Conservation (phyloP, 2,888 invertebrate species). For the Neuroscelio doddi region DNA sequence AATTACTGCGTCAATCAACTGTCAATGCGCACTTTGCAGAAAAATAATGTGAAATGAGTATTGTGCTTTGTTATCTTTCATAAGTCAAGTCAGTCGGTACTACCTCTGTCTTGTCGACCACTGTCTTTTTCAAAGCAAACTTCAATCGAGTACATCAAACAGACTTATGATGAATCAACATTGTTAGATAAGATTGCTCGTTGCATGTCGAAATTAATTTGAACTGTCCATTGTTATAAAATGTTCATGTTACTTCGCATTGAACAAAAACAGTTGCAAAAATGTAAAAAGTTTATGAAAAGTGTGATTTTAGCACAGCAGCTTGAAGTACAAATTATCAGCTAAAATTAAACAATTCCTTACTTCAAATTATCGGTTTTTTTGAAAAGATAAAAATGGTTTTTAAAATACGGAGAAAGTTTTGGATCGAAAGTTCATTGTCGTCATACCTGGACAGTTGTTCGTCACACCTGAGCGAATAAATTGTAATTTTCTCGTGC, state of each 20-base stretch:
- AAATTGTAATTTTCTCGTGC: conserved; percentile 52
- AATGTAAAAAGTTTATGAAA: too few relatives aligned
- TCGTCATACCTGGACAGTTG: conserved; percentile 28
- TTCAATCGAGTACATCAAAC: conserved; percentile 34
- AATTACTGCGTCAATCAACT: conserved; percentile 47
- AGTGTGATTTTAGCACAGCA: too few relatives aligned
- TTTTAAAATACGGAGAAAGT: conserved; percentile 1
- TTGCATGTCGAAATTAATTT: conserved; percentile 29
- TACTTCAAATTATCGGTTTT: too few relatives aligned
- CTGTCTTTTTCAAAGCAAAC: conserved; percentile 11
- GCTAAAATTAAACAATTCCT: too few relatives aligned
- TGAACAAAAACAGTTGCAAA: too few relatives aligned
- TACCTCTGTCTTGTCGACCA: conserved; percentile 32
- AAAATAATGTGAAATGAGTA: conserved; percentile 43
- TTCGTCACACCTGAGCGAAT: conserved; percentile 49
- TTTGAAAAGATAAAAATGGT: too few relatives aligned
- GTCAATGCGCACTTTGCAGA: conserved; percentile 40
- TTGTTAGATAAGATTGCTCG: conserved; percentile 24
- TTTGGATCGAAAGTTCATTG: conserved; percentile 29
- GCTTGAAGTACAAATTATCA: too few relatives aligned
- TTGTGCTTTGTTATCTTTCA: conserved; percentile 44
- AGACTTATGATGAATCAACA: conserved; percentile 42
- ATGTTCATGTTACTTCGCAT: conserved; percentile 1
- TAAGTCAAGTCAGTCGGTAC: conserved; percentile 28
- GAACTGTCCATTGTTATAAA: conserved; percentile 5